Evolutionary conservation across 2,113 vertebrate species (phyloP), one percentile per base, ranked within the genome.

Genomic region (Gobius niger): DNA sequence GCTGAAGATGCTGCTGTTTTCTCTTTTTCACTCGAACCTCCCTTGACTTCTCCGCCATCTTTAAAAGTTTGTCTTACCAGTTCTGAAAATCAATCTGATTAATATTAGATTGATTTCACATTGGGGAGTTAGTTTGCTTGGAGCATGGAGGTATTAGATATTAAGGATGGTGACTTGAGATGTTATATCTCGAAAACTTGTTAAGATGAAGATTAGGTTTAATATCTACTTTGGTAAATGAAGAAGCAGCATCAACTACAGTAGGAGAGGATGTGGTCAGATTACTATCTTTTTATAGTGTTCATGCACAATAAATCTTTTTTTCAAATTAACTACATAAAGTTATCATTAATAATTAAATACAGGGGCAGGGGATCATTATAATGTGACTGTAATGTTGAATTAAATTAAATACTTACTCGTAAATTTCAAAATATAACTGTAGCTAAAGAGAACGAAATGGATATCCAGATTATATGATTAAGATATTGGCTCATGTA

Each of bases 1-100:
- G n/a, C 46, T 93, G 93, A 4, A 93, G 93, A 67, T 93, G 87
- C 1, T 92, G 93, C 46, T 78, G 78, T 72, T 91, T 89, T 67
- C 87, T 91, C 89, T 94, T 94, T 74, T 91, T 94, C 89, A 95
- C 94, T 15, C 94, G 93, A 77, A 96, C 67, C 59, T 91, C 88
- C 87, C 52, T 72, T 82, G 93, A 93, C 96, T 77, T 50, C 75
- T 86, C 74, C 77, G 24, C 78, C 87, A 82, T 81, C 85, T 90
- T 85, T 60, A n/a, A 71, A 42, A 77, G 77, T 76, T 75, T 72
- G 69, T 59, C 68, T 74, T 82, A 88, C 65, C 85, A 83, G 77
- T 77, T 77, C 85, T 89, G 79, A 13, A 67, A 91, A 86, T 84
- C 73, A 90, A 89, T 75, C 73, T 81, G 64, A 81, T 63, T 47